Evolutionary conservation across 2,113 vertebrate genomes (phyloP), one percentile per base, ranked within the genome.

Genomic region (Syngnathus floridae): DNA sequence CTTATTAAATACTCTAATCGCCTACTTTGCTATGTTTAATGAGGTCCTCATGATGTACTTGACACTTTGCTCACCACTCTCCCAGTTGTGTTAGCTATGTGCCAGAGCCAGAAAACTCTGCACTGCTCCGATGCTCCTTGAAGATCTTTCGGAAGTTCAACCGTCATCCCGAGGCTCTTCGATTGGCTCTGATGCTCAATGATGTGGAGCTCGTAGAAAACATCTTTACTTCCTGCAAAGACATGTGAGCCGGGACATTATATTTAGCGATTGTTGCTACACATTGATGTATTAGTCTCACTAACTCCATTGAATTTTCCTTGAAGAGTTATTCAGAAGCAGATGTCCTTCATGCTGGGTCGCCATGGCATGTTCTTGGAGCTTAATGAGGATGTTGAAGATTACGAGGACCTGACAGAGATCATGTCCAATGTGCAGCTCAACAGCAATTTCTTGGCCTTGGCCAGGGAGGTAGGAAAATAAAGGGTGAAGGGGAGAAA

Each of bases 401-500:
- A 98, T 62, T 99, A 95, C 0, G 97, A 99, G 70, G 97, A 99
- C 83, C 84, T 99, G 80, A 99, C 97, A 0, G 97, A 99, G 87
- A 99, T 99, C 73, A 99, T 99, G 97, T 98, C 96, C 62, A 99
- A 99, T 0, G 97, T 98, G 17, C 97, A 99, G 84, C 95, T 99
- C 76, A 99, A 99, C 80, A 98, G 95, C 84, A 99, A 99, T 83
- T 99, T 98, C 79, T 80, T 98, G 79, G 95, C 97, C 3, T 84
- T 99, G 73, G 97, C 97, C 62, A 91, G 97, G 88, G 97, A 99
- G 94, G 97, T 98, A 74, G 62, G 49, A 40, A 49, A 37, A 22
- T 43, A 11, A 22, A 61, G 5, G 4, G 38, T 61, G n/a, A 7
- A 43, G 19, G 37, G 10, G 9, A 22, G 38, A 8, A 37, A 41